phyloP scores from a whole-genome alignment of 2,888 invertebrate genomes.

The Calameuta filiformis region DNA sequence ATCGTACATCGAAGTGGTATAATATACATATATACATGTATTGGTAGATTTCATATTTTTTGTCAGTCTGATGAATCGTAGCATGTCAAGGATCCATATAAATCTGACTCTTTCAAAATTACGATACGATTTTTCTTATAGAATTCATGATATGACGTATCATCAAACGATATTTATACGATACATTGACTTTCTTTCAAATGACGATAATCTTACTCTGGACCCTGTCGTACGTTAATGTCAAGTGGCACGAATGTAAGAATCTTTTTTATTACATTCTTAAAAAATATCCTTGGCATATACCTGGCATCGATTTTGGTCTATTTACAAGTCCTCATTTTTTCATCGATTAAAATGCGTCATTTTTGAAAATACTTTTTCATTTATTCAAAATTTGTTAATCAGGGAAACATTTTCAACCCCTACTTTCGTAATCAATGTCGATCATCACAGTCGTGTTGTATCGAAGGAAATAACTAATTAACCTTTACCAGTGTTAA shows the following conservation, averaged over 20 bases:
- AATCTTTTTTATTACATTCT: neutral
- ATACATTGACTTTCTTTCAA: neutral
- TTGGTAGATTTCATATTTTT: neutral
- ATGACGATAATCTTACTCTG: neutral
- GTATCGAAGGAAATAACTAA: neutral
- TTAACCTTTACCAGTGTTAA: neutral
- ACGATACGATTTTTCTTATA: neutral
- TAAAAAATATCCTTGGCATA: neutral
- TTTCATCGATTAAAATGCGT: neutral
- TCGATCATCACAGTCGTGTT: neutral
- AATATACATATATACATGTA: neutral
- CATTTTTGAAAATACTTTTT: neutral
- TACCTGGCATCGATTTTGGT: neutral
- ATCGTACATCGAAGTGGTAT: neutral
- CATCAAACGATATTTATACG: neutral
- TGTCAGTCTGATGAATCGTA: neutral
- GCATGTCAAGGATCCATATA: neutral
- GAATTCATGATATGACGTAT: neutral
- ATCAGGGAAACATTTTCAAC: neutral
- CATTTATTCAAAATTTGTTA: neutral
- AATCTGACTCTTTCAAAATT: neutral
- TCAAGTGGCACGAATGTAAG: neutral
- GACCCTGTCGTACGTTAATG: neutral
- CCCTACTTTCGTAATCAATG: neutral
- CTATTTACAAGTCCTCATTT: neutral